phyloP scores from a whole-genome alignment of 2,113 vertebrate species.

The human (Homo sapiens) region DNA sequence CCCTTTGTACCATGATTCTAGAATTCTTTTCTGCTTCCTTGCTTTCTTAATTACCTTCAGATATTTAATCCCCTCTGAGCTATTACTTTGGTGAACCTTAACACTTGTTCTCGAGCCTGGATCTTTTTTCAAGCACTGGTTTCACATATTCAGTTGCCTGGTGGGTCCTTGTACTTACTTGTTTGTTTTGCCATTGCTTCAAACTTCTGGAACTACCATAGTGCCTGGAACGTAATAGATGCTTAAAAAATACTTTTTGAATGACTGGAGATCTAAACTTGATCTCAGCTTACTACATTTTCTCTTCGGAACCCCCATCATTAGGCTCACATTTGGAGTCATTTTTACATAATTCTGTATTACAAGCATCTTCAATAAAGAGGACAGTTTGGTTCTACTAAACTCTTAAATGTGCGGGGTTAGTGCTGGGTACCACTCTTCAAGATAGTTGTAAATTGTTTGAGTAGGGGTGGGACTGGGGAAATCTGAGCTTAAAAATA shows the following conservation, averaged over 20 bases:
- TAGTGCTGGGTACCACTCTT: background rate
- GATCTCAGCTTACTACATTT: background rate
- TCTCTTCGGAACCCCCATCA: background rate
- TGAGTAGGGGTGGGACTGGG: background rate
- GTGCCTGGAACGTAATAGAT: background rate
- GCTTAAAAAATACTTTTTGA: background rate
- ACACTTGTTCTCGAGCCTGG: background rate
- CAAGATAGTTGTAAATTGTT: background rate
- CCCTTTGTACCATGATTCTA: background rate
- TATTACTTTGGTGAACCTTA: background rate
- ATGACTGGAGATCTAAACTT: background rate
- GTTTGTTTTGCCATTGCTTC: background rate
- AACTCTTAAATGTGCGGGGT: background rate
- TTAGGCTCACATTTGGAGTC: background rate
- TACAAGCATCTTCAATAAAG: constrained; percentile 9
- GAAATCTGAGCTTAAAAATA: background rate
- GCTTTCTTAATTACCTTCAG: background rate
- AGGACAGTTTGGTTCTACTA: background rate
- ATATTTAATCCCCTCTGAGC: background rate
- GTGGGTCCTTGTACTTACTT: background rate
- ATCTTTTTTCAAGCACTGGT: background rate
- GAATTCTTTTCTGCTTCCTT: background rate
- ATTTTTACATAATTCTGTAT: background rate
- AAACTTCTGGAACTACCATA: background rate
- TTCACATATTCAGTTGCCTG: background rate